Evolutionary conservation across 1,140 invertebrate species (phyloP), one percentile per base, ranked within the genome.

Genomic region (Papilio xuthus): DNA sequence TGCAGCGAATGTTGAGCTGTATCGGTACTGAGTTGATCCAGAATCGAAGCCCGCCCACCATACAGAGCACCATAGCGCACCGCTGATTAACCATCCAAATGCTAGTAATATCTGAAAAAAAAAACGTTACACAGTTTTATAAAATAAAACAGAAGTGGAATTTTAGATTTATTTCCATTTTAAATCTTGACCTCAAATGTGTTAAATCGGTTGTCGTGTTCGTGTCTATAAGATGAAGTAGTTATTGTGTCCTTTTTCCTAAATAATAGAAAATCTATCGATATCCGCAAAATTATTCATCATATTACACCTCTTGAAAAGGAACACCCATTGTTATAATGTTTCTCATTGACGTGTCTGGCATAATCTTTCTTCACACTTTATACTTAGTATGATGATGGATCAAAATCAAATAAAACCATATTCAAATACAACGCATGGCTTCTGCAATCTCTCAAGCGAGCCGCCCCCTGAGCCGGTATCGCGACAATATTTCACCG

Each of bases 31-130:
- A 60, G 94, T 94, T 20, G 89, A 93, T 15, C 96, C 95, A 20
- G 95, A 89, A 78, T 94, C 94, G 80, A 94, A 93, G 6, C 96
- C 95, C 42, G 95, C 95, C 91, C 96, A 95, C 83, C 96, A 91
- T 74, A 96, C 95, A 86, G 95, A 94, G 7, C 85, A 89, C 77
- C 95, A 95, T 20, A 95, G 93, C 20, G 89, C 83, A 42, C 84
- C 74, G 81, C 95, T 93, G 18, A 94, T 84, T 15, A 95, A 79
- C 96, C 96, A 96, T 10, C 95, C 96, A 20, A 95, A 83, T 76
- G 92, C 84, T 28, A 92, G 87, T 26, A 95, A 83, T 75, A 95
- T 83, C 95, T 96, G 81, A 32, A 86, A 88, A 78, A 47, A 81
- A 81, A 82, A 10, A 26, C 18, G 9, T 44, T 10, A 44, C 13